Evolutionary conservation across 2,888 invertebrate species (phyloP), one percentile per base, ranked within the genome.

Genomic region (Pseudococcus viburni): DNA sequence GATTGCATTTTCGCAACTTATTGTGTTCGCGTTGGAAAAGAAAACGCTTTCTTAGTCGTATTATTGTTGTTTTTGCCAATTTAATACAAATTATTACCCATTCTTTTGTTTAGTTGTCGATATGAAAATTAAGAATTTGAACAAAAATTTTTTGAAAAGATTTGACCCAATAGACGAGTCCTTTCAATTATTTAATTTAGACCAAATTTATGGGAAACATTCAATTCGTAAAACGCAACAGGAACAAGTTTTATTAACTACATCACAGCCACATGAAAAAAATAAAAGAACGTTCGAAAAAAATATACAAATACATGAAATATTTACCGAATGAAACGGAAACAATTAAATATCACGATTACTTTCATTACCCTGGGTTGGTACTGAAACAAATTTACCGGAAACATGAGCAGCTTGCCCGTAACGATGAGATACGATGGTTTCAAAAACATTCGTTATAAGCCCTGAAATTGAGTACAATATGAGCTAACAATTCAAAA

Each of bases 401-500:
- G 88, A 51, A 33, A 88, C 22, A 42, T 80, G 80, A 12, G 83
- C 88, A 51, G 51, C 55, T 88, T 88, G 26, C 33, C 88, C 88
- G 48, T 88, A 88, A 15, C 55, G 51, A 55, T 59, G 9, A 9
- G 55, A 83, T 6, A 88, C 22, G 8, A 39, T 5, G 11, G 83
- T 51, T 48, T 88, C 26, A 39, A 88, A 88, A 55, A 88, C 17
- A 88, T 83, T 80, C 12, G 48, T 83, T 22, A 88, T 22, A 6
- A 88, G 17, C 39, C 88, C 88, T 88, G 39, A 39, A 42, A 42
- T 42, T 42, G 0, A 80, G 39, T 6, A 33, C 7, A 77, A 39
- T 3, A 19, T 12, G 9, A 12, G 26, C 7, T 26, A 26, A 55
- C 6, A 39, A 26, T 6, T 51, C 7, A 4, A 11, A n/a, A 22